Percentiles rank a stretch among this genome's conserved stretches.
phyloP scores from a whole-genome alignment of 2,797 vertebrate genomes.

The Tragopan temminckii region DNA sequence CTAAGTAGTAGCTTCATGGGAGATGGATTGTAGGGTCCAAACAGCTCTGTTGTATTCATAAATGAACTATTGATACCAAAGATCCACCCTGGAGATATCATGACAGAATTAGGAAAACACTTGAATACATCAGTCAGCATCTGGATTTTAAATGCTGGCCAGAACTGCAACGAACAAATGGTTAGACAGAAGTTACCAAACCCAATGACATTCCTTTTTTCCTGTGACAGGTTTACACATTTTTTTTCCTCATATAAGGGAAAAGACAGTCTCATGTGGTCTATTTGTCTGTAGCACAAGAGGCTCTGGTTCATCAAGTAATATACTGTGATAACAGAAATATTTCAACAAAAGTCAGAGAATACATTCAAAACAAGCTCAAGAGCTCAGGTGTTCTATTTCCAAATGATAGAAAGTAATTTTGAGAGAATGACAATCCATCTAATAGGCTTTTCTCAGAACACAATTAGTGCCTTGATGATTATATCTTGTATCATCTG shows the following conservation, averaged over 20 bases:
- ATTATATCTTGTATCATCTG: neutral
- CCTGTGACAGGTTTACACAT: neutral
- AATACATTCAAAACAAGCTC: neutral
- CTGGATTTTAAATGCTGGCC: neutral
- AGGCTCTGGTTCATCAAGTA: neutral
- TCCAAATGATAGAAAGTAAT: neutral
- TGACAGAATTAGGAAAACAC: neutral
- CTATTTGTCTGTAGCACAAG: neutral
- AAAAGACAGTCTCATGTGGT: neutral
- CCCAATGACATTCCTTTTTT: neutral
- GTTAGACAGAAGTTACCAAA: neutral
- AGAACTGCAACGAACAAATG: neutral
- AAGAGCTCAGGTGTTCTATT: slow-evolving; percentile 17
- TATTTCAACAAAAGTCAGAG: neutral
- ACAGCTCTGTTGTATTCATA: neutral
- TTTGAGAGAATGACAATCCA: neutral
- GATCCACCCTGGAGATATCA: neutral
- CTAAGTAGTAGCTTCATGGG: neutral
- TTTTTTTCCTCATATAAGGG: neutral
- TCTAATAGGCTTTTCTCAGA: neutral
- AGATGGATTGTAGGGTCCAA: neutral
- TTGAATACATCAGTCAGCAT: neutral
- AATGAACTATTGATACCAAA: neutral
- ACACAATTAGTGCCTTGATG: neutral
- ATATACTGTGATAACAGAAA: neutral